A percentile compares a stretch with the other conserved stretches of the same genome.
Evolutionary conservation across 2,797 vertebrate genomes (phyloP).

Genomic region (Lutjanus campechanus): DNA sequence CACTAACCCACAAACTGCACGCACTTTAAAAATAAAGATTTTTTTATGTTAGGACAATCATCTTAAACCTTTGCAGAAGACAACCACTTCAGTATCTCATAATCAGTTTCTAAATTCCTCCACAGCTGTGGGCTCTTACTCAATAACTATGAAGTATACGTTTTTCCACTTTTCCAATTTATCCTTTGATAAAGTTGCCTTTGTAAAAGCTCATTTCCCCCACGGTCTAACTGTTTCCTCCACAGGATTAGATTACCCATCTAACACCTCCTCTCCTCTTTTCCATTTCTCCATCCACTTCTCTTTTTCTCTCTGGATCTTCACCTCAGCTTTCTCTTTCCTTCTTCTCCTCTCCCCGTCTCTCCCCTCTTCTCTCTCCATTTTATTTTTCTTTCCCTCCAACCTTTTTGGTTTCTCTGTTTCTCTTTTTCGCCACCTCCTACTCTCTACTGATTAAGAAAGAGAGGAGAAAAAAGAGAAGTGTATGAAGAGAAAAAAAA

Average conservation of each 20-base stretch:
- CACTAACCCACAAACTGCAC: neutral
- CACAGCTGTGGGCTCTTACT: slow-evolving; percentile 47
- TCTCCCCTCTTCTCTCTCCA: neutral
- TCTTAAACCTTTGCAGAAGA: slow-evolving; percentile 8
- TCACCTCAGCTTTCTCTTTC: slow-evolving; percentile 32
- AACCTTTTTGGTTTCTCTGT: slow-evolving; percentile 35
- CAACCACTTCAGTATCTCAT: slow-evolving; percentile 31
- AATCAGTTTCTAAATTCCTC: slow-evolving; percentile 51
- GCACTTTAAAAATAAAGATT: slow-evolving; percentile 1
- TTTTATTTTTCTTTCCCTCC: slow-evolving; percentile 29
- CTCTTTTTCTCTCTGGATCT: slow-evolving; percentile 43
- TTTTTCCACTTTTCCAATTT: slow-evolving; percentile 60
- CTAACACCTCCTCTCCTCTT: slow-evolving; percentile 60
- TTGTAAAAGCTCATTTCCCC: slow-evolving; percentile 70
- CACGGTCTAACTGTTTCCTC: slow-evolving; percentile 55
- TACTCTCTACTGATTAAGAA: slow-evolving; percentile 69
- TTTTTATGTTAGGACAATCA: slow-evolving; percentile 8
- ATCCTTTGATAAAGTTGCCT: slow-evolving; percentile 63
- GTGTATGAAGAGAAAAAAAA: slow-evolving; percentile 34
- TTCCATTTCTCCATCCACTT: slow-evolving; percentile 19
- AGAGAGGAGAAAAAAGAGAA: slow-evolving; percentile 38
- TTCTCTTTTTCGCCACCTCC: slow-evolving; percentile 44
- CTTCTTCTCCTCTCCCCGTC: neutral
- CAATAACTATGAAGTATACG: slow-evolving; percentile 40
- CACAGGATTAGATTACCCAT: slow-evolving; percentile 70